Base-by-base conservation (phyloP, 2,888 invertebrate genomes). In the Leptinotarsa tumamoca region DNA sequence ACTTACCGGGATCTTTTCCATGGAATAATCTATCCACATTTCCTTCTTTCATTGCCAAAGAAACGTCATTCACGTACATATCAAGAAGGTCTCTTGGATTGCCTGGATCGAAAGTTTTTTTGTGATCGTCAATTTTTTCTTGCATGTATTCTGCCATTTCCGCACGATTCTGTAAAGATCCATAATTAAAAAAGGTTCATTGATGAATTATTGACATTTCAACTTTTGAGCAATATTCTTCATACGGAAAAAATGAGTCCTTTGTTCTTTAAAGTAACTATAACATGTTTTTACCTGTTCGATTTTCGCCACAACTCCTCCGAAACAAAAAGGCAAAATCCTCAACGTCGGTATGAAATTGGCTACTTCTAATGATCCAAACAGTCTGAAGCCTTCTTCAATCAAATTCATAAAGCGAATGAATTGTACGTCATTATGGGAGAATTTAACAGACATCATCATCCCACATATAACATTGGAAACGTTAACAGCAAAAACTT, bases 391-490 rank as follows among this genome's bases (percentile, higher is more conserved):
- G 50, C 97, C 97, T 89, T 97, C 97, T 85, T 96, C 96, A 84
- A 97, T 96, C n/a, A 96, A 90, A 80, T 91, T 90, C 91, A 95
- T 96, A 84, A 96, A 94, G 73, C 95, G 91, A 71, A 91, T 90
- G 88, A 97, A 97, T 71, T 94, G 91, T 5, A 89, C 89, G 86
- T 96, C 96, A 71, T 95, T 93, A 81, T 93, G 92, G 74, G 93
- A 92, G 88, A 96, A 97, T 61, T 96, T 91, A 4, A 95, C 93
- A 51, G 95, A 95, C 97, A 97, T 97, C 84, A 96, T 92, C 82
- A 97, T 92, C 79, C 95, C 94, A 88, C 97, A 96, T 81, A 97
- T 96, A 4, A 97, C 96, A 88, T 97, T 97, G 85, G 95, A 95
- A 81, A 96, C 94, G 50, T 95, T 94, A 80, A 96, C 91, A 58